Evolutionary conservation across 37 sponge, comb jelly and placozoan species (phyloP).

Genomic region (Cliona cf. orientalis): DNA sequence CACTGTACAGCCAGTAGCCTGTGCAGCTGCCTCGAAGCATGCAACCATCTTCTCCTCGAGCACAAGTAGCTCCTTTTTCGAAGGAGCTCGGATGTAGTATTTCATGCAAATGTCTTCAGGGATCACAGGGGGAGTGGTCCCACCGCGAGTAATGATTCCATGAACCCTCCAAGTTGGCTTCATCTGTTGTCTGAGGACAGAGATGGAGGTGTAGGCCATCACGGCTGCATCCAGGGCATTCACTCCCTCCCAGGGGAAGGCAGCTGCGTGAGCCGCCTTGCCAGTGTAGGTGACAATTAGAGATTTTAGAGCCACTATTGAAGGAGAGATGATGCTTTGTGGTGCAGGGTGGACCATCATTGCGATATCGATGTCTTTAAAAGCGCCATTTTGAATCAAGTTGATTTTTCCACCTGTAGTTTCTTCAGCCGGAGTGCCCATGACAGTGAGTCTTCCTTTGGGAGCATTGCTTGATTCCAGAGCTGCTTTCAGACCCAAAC

Average conservation of each 20-base stretch:
- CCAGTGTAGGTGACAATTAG: slow-evolving; percentile 46
- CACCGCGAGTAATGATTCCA: slow-evolving; percentile 79
- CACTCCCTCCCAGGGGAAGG: slow-evolving; percentile 81
- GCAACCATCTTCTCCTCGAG: slow-evolving; percentile 47
- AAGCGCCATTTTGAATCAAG: slow-evolving; percentile 68
- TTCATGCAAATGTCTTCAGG: slow-evolving; percentile 68
- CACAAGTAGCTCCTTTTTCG: slow-evolving; percentile 39
- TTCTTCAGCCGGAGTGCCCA: slow-evolving; percentile 94
- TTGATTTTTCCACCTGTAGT: slow-evolving; percentile 80
- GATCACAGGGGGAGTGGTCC: slow-evolving; percentile 66
- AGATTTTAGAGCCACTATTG: neutral
- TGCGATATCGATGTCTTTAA: slow-evolving; percentile 72
- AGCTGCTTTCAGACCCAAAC: slow-evolving; percentile 71
- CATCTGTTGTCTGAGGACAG: slow-evolving; percentile 81
- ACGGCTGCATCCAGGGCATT: slow-evolving; percentile 92
- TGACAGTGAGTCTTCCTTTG: slow-evolving; percentile 49
- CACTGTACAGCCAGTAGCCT: slow-evolving; percentile 79
- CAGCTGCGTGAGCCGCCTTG: slow-evolving; percentile 79
- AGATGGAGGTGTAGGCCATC: slow-evolving; percentile 73
- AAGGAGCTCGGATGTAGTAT: slow-evolving; percentile 74
- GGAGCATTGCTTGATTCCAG: slow-evolving; percentile 42
- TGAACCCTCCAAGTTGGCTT: slow-evolving; percentile 82
- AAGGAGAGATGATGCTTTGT: slow-evolving; percentile 4
- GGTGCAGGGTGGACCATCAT: slow-evolving; percentile 90
- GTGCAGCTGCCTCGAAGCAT: slow-evolving; percentile 80